Evolutionary conservation across 2,113 vertebrate genomes (phyloP).

Genomic region (Bostrychus sinensis): DNA sequence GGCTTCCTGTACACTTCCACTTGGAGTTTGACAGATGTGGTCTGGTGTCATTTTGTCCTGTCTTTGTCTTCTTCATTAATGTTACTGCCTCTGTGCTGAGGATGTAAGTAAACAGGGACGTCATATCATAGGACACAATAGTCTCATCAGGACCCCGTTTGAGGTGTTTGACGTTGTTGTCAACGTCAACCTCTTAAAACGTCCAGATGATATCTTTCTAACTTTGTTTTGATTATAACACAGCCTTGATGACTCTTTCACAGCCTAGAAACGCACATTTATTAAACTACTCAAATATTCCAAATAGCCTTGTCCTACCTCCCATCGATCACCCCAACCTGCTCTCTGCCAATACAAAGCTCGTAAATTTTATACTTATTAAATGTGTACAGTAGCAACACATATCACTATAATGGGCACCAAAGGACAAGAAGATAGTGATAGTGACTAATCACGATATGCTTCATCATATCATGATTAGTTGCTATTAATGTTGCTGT

Average conservation of each 20-base stretch:
- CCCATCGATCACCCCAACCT: neutral
- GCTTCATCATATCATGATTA: neutral
- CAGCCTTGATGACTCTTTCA: neutral
- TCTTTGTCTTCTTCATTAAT: neutral
- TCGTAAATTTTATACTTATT: slow-evolving; percentile 4
- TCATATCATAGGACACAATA: neutral
- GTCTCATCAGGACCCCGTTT: neutral
- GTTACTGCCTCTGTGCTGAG: too few relatives aligned
- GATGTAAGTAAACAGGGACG: neutral
- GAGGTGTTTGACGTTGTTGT: neutral
- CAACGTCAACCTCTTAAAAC: neutral
- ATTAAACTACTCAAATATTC: too few relatives aligned
- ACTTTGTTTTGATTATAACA: neutral
- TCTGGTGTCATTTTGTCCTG: neutral
- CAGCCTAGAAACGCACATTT: too few relatives aligned
- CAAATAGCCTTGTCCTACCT: neutral
- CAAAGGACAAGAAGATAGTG: neutral
- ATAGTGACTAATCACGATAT: too few relatives aligned
- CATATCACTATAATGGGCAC: neutral
- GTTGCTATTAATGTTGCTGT: neutral
- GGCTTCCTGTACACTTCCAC: neutral
- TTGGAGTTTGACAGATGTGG: neutral
- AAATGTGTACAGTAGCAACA: too few relatives aligned
- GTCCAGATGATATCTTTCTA: neutral
- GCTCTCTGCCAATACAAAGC: neutral